A percentile compares a stretch with the other conserved stretches of the same genome.
phyloP scores from a whole-genome alignment of 2,888 invertebrate species.

The Lepidocyrtinus sp. region DNA sequence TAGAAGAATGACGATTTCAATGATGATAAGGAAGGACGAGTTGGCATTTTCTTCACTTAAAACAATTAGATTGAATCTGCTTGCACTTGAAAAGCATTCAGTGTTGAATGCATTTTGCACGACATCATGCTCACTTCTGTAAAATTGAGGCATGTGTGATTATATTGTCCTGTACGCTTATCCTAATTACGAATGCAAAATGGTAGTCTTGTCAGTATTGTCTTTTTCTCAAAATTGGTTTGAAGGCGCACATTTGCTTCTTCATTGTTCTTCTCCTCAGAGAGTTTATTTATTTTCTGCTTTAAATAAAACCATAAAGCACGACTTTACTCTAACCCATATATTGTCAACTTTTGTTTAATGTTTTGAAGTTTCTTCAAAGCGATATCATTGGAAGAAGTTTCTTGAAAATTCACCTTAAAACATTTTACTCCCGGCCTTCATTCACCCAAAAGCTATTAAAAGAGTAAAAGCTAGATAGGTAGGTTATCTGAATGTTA shows the following conservation, averaged over 20 bases:
- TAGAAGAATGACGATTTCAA: neutral
- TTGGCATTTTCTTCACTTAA: slow-evolving; percentile 14
- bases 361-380: too few species aligned
- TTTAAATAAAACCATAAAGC: slow-evolving; percentile 2
- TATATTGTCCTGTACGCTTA: neutral
- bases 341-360: neutral
- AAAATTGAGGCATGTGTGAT: neutral
- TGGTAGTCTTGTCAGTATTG: neutral
- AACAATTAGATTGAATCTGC: slow-evolving; percentile 17
- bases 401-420: too few species aligned
- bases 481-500: too few species aligned
- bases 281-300: neutral
- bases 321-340: neutral
- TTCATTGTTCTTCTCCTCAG: neutral
- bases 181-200: slow-evolving; percentile 10
- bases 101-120: neutral
- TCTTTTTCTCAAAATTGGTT: neutral
- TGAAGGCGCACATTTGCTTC: neutral
- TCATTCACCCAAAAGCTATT: too few species aligned
- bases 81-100: neutral
- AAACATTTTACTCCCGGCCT: too few species aligned
- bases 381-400: too few species aligned
- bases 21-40: slow-evolving; percentile 9
- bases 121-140: slow-evolving; percentile 11
- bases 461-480: too few species aligned